phyloP scores from a whole-genome alignment of 2,797 vertebrate species.

The Fistularia tabacaria region DNA sequence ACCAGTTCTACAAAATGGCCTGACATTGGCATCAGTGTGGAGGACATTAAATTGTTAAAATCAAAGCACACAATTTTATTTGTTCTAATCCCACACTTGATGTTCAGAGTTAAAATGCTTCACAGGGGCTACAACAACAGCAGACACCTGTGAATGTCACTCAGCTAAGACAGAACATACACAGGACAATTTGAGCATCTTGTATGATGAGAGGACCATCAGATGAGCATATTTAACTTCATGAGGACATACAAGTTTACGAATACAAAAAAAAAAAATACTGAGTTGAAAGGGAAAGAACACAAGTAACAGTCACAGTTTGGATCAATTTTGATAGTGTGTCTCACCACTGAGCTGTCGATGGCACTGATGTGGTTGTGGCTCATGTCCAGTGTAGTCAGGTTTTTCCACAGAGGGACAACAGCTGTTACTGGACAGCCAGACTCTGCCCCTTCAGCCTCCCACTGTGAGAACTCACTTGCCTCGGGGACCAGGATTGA shows the following conservation, averaged over 20 bases:
- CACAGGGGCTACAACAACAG: too few relatives aligned
- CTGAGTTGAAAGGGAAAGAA: not conserved
- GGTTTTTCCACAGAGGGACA: slow-evolving; percentile 87
- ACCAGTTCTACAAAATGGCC: too few relatives aligned
- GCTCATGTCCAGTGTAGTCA: slow-evolving; percentile 96
- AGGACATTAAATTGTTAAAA: too few relatives aligned
- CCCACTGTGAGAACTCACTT: slow-evolving; percentile 92
- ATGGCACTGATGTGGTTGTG: slow-evolving; percentile 86
- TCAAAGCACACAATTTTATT: too few relatives aligned
- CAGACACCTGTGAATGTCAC: too few relatives aligned
- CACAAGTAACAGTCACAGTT: not conserved
- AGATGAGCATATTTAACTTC: too few relatives aligned
- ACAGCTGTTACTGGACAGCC: slow-evolving; percentile 85
- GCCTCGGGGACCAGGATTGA: slow-evolving; percentile 90
- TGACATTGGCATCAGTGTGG: too few relatives aligned
- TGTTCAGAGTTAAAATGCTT: too few relatives aligned
- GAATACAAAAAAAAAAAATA: not conserved
- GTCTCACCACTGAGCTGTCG: slow-evolving; percentile 82
- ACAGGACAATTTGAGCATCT: not conserved
- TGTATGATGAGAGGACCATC: too few relatives aligned
- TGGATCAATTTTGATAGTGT: too few relatives aligned
- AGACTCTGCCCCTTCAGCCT: slow-evolving; percentile 81
- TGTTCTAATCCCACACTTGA: too few relatives aligned
- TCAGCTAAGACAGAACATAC: not conserved
- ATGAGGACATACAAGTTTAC: too few relatives aligned